phyloP scores from a whole-genome alignment of 2,888 invertebrate species.

The Oscheius sp. region DNA sequence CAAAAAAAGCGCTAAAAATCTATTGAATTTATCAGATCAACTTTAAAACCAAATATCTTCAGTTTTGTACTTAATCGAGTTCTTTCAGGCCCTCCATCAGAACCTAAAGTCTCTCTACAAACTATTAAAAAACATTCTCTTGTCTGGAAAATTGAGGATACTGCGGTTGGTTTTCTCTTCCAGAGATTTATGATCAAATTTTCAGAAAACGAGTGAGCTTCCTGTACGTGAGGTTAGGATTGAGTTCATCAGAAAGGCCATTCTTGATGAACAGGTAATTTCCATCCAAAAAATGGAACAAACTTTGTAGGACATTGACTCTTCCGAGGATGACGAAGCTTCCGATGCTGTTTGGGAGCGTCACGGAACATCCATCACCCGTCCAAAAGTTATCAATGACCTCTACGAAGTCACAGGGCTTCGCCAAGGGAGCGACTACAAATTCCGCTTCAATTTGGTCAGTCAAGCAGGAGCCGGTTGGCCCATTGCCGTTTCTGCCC shows the following conservation, averaged over 20 bases:
- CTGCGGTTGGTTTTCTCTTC: conserved; percentile 31
- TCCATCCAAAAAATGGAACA: too few relatives aligned
- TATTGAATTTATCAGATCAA: too few relatives aligned
- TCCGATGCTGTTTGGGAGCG: conserved; percentile 32
- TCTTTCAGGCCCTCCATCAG: conserved; percentile 58
- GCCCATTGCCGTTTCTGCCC: conserved; percentile 16
- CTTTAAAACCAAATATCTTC: too few relatives aligned
- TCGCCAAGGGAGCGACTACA: conserved; percentile 58
- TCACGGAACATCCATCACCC: conserved; percentile 3
- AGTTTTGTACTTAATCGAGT: too few relatives aligned
- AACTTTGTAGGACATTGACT: conserved; percentile 21
- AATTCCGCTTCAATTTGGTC: conserved; percentile 60
- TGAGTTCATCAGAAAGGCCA: conserved; percentile 35
- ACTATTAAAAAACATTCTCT: conserved; percentile 52
- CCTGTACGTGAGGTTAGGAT: conserved; percentile 49
- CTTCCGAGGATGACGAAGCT: conserved; percentile 29
- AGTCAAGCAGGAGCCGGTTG: conserved; percentile 63
- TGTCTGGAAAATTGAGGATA: conserved; percentile 53
- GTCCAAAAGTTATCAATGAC: conserved; percentile 34
- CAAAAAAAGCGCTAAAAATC: too few relatives aligned
- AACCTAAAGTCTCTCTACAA: conserved; percentile 55
- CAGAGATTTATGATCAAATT: not conserved
- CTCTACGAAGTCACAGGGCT: conserved; percentile 61
- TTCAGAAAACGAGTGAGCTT: conserved; percentile 28
- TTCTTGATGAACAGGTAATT: conserved; percentile 11